These are phyloP conservation scores for Phyllotreta striolata DNA, from an alignment of 2,888 invertebrate species.

Conservation along the genomic window DNA sequence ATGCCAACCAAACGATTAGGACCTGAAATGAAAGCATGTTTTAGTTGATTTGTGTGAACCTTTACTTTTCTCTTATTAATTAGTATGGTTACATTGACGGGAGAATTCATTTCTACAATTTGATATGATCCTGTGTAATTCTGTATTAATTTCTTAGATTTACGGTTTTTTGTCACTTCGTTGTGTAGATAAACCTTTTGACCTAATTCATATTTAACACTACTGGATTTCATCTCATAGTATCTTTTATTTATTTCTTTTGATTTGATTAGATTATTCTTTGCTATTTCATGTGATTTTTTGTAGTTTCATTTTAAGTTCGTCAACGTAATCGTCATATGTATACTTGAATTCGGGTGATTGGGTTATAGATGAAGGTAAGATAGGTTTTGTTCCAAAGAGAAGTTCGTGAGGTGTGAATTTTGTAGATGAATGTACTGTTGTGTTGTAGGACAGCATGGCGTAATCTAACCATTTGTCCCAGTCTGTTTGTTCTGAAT, in stretches of 20 bases:
- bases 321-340: conserved; percentile 43
- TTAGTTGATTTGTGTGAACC: conserved; percentile 18
- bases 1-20: neutral
- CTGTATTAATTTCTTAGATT: conserved; percentile 36
- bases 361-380: conserved; percentile 21
- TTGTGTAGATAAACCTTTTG: conserved; percentile 31
- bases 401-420: conserved; percentile 25
- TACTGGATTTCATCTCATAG: conserved; percentile 41
- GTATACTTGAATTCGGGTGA: conserved; percentile 46
- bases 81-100: conserved; percentile 20
- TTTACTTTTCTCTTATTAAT: conserved; percentile 20
- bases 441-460: conserved; percentile 5
- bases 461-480: conserved; percentile 39
- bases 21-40: conserved; percentile 33
- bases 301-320: conserved; percentile 41
- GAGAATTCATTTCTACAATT: conserved; percentile 30
- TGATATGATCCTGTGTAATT: conserved; percentile 34
- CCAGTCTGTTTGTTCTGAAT: conserved; percentile 46
- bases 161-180: conserved; percentile 25
- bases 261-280: conserved; percentile 29
- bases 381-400: conserved; percentile 22
- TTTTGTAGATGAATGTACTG: conserved; percentile 23
- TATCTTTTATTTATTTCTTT: conserved; percentile 42
- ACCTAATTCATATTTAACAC: conserved; percentile 26
- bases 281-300: conserved; percentile 43